Percentiles rank a stretch among this genome's conserved stretches.
Evolutionary conservation across 1,140 invertebrate genomes (phyloP).

Genomic region (Mycetomoellerius zeteki): DNA sequence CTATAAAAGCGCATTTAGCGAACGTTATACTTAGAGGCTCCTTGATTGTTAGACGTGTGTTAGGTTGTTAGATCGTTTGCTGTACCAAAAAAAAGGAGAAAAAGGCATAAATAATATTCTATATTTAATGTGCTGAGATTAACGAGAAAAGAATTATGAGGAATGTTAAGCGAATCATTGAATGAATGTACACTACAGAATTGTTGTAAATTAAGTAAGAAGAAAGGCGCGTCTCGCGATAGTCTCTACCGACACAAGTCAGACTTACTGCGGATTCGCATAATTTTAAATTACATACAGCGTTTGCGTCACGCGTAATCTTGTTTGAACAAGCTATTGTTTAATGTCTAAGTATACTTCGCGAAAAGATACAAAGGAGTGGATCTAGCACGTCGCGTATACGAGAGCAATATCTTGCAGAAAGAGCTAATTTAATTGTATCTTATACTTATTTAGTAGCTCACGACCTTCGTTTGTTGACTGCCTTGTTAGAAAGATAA

Average conservation of each 20-base stretch:
- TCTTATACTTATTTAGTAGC: constrained; percentile 42
- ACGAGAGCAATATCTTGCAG: background rate
- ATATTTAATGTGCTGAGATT: constrained; percentile 71
- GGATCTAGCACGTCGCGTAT: background rate
- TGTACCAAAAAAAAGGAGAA: constrained; percentile 69
- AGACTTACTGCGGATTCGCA: background rate
- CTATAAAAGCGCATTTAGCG: constrained; percentile 70
- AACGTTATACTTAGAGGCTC: constrained; percentile 73
- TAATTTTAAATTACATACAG: constrained; percentile 2
- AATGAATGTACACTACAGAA: constrained; percentile 67
- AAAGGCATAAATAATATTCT: constrained; percentile 57
- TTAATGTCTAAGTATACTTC: constrained; percentile 8
- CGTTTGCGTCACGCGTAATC: background rate
- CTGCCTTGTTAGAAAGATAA: constrained; percentile 33
- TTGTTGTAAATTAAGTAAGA: constrained; percentile 69
- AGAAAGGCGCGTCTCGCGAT: background rate
- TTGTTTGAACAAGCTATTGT: constrained; percentile 33
- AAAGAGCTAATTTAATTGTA: constrained; percentile 27
- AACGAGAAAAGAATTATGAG: constrained; percentile 68
- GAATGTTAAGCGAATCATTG: constrained; percentile 69
- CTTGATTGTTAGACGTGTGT: constrained; percentile 75
- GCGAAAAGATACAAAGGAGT: background rate
- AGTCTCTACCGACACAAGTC: background rate
- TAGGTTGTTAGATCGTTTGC: constrained; percentile 73
- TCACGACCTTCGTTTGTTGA: constrained; percentile 10